Evolutionary conservation across 2,888 invertebrate species (phyloP).

Genomic region (Nemotelus nigrinus): DNA sequence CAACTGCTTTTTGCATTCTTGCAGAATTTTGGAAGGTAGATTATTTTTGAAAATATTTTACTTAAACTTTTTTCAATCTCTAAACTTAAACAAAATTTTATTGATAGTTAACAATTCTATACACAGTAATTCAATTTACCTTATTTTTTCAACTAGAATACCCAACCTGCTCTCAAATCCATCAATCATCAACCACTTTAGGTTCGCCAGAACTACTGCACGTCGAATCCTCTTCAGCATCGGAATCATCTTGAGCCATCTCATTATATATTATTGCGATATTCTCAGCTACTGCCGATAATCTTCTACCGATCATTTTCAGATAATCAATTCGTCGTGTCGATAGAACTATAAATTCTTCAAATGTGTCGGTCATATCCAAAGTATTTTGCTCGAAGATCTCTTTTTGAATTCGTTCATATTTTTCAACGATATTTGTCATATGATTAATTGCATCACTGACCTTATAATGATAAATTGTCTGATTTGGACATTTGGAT

Average conservation of each 20-base stretch:
- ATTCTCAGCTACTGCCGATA: slow-evolving; percentile 25
- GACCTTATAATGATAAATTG: slow-evolving; percentile 30
- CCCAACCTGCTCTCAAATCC: too few relatives aligned
- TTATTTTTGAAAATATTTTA: too few relatives aligned
- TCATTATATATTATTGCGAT: slow-evolving; percentile 19
- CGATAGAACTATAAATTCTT: slow-evolving; percentile 1
- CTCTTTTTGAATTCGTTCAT: slow-evolving; percentile 21
- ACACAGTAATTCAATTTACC: too few relatives aligned
- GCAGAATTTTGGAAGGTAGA: too few relatives aligned
- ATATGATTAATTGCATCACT: slow-evolving; percentile 17
- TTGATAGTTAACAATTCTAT: too few relatives aligned
- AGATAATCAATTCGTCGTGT: slow-evolving; percentile 13
- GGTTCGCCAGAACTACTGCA: too few relatives aligned
- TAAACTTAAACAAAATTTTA: too few relatives aligned
- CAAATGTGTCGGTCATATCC: slow-evolving; percentile 3
- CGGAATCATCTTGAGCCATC: not conserved
- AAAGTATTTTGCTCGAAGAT: not conserved
- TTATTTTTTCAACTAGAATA: too few relatives aligned
- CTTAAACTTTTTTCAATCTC: too few relatives aligned
- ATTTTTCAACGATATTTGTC: slow-evolving; percentile 35
- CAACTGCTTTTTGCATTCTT: too few relatives aligned
- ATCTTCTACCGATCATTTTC: slow-evolving; percentile 19
- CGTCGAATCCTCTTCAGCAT: not conserved
- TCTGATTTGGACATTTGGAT: slow-evolving; percentile 18
- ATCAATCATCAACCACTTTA: too few relatives aligned